Evolutionary conservation across 2,113 vertebrate genomes (phyloP).

Genomic region (rat (Rattus norvegicus)): DNA sequence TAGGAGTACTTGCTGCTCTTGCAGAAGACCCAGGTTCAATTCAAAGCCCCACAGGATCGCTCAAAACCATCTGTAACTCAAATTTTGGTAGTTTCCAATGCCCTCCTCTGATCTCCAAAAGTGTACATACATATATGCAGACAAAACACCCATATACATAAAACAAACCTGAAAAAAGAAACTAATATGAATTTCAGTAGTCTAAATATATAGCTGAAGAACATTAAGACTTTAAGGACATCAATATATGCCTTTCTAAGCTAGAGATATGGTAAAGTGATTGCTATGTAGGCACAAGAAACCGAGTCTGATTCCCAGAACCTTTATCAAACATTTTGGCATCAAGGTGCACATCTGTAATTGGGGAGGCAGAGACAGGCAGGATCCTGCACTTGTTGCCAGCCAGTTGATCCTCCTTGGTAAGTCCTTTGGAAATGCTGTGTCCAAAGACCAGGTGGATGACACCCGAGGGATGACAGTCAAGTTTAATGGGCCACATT

Average conservation of each 20-base stretch:
- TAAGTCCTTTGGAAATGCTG: background rate
- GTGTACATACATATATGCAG: background rate
- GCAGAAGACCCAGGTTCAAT: background rate
- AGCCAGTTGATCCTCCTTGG: background rate
- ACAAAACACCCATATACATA: background rate
- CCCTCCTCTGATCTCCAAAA: background rate
- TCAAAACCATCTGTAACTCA: background rate
- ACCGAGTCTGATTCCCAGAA: background rate
- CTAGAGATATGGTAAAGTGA: background rate
- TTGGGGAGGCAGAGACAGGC: background rate
- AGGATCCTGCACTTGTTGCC: background rate
- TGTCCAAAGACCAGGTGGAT: background rate
- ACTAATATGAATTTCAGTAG: background rate
- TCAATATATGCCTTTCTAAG: background rate
- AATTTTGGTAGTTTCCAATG: background rate
- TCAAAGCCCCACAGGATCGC: too few relatives aligned
- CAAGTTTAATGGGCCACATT: background rate
- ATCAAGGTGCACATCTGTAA: background rate
- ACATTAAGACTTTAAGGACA: background rate
- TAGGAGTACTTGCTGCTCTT: background rate
- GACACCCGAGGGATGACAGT: background rate
- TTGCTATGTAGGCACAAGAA: background rate
- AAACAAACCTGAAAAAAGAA: background rate
- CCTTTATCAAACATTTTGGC: background rate
- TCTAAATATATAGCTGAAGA: background rate